Percentiles rank a stretch among this genome's conserved stretches.
These are phyloP conservation scores for Eupeodes latifasciatus DNA, from an alignment of 2,888 invertebrate species.

Conservation along the genomic window DNA sequence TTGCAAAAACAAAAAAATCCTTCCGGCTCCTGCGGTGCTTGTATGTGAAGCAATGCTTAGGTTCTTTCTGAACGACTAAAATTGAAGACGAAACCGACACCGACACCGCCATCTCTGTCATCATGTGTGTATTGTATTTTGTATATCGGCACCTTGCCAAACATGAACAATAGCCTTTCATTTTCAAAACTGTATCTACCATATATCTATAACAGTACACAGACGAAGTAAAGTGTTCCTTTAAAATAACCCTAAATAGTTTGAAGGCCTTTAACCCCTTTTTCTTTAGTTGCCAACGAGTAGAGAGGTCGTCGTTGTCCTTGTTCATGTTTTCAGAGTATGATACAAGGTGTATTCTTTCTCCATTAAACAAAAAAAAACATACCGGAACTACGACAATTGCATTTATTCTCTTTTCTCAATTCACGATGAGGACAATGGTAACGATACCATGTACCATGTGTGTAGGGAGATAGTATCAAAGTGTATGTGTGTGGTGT, in stretches of 20 bases:
- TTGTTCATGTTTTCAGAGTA: slow-evolving; percentile 3
- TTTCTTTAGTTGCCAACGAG: not conserved
- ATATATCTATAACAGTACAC: not conserved
- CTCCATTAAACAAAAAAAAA: slow-evolving; percentile 9
- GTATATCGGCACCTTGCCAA: slow-evolving; percentile 49
- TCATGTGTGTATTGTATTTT: too few relatives aligned
- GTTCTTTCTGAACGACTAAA: slow-evolving; percentile 19
- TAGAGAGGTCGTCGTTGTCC: slow-evolving; percentile 3
- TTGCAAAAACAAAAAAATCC: too few relatives aligned
- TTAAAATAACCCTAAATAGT: slow-evolving; percentile 69
- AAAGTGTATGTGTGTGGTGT: not conserved
- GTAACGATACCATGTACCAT: too few relatives aligned
- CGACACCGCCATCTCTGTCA: not conserved
- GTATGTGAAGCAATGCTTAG: not conserved
- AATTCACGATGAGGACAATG: not conserved
- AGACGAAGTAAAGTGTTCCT: slow-evolving; percentile 47
- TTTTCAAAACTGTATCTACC: not conserved
- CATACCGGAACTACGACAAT: slow-evolving; percentile 53
- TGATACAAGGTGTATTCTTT: not conserved
- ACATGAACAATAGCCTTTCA: slow-evolving; percentile 56
- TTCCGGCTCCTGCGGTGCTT: slow-evolving; percentile 7
- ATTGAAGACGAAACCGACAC: too few relatives aligned
- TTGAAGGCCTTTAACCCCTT: slow-evolving; percentile 69
- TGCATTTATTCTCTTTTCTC: slow-evolving; percentile 21
- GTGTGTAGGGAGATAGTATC: too few relatives aligned